Evolutionary conservation across 2,113 vertebrate species (phyloP).

Genomic region (human): DNA sequence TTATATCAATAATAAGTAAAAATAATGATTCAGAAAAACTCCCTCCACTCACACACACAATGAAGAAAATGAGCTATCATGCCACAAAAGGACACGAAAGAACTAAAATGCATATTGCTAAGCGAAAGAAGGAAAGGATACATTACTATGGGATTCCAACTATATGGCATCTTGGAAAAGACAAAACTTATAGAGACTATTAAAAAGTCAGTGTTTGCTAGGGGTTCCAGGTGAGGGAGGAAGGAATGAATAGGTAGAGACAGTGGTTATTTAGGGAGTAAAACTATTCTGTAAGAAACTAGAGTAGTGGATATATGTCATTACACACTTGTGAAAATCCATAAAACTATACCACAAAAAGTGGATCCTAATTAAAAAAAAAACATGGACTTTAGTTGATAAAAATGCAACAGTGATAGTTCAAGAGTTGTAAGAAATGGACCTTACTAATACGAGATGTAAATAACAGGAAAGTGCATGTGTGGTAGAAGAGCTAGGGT

Average conservation of each 20-base stretch:
- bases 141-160: not conserved
- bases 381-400: not conserved
- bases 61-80: not conserved
- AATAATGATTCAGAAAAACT: too few relatives aligned
- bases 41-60: too few relatives aligned
- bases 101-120: not conserved
- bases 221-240: rapidly evolving
- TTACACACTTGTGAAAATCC: not conserved
- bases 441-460: not conserved
- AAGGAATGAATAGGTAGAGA: not conserved
- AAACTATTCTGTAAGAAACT: not conserved
- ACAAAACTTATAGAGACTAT: not conserved
- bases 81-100: not conserved
- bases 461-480: not conserved
- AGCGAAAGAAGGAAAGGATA: not conserved
- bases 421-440: not conserved
- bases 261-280: not conserved
- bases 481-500: not conserved
- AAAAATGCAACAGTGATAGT: not conserved
- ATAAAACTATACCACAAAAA: not conserved
- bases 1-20: too few relatives aligned
- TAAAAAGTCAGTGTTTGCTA: not conserved
- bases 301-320: not conserved
- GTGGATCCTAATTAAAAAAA: not conserved
- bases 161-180: not conserved